phyloP scores from a whole-genome alignment of 2,888 invertebrate species.

The Drosophila siamana region DNA sequence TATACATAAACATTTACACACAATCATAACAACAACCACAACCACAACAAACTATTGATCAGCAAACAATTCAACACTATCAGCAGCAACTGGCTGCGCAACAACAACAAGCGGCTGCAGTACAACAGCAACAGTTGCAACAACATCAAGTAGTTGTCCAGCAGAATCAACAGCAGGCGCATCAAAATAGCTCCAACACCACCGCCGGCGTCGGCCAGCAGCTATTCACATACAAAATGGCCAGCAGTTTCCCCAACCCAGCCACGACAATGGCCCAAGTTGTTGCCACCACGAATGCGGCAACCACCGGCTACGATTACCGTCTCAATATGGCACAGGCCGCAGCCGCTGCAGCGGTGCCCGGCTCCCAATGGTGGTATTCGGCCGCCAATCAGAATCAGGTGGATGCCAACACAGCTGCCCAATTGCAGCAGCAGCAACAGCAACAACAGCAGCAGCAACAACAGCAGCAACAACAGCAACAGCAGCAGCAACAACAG shows the following conservation, averaged over 20 bases:
- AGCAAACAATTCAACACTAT: constrained; percentile 86
- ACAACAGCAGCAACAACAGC: constrained; percentile 84
- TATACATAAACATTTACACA: constrained; percentile 67
- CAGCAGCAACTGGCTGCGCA: constrained; percentile 86
- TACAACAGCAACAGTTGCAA: constrained; percentile 86
- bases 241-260: constrained; percentile 92
- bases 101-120: constrained; percentile 85
- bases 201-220: constrained; percentile 89
- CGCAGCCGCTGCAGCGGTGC: constrained; percentile 86
- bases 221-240: constrained; percentile 94
- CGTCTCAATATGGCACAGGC: constrained; percentile 88
- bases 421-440: constrained; percentile 86
- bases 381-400: constrained; percentile 87
- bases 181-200: constrained; percentile 87
- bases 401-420: constrained; percentile 88
- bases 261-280: constrained; percentile 89
- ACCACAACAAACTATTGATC: constrained; percentile 86
- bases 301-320: constrained; percentile 90
- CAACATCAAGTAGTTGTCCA: constrained; percentile 86
- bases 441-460: constrained; percentile 86
- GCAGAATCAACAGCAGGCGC: constrained; percentile 86
- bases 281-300: constrained; percentile 88
- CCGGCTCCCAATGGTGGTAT: constrained; percentile 92
- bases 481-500: constrained; percentile 83
- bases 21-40: constrained; percentile 86